These are phyloP conservation scores for Dreissena polymorpha DNA, from an alignment of 1,140 invertebrate genomes.

Conservation along the genomic window DNA sequence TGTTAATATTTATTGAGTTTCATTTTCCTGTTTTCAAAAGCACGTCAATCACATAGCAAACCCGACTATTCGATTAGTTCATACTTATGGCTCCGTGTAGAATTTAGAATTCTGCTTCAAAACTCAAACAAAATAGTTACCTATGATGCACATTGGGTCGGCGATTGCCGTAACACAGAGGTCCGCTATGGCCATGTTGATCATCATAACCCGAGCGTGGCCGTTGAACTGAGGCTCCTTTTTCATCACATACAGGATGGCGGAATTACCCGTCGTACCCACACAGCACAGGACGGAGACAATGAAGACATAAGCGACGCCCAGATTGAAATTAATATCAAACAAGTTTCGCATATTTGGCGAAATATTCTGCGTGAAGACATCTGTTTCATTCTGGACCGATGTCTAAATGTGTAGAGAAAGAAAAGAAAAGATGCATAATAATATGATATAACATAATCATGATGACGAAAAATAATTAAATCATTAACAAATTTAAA, in stretches of 20 bases:
- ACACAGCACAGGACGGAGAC: conserved; percentile 10
- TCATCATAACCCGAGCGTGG: conserved; percentile 43
- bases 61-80: no score
- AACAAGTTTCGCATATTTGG: conserved; percentile 6
- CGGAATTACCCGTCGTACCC: conserved; percentile 2
- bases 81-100: not conserved
- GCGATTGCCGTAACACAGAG: conserved; percentile 58
- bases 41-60: no score
- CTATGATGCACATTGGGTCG: conserved; percentile 62
- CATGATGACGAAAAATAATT: no score
- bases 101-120: not conserved
- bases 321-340: conserved; percentile 27
- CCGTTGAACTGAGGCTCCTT: conserved; percentile 24
- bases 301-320: not conserved
- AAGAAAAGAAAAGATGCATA: no score
- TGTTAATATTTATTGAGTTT: no score
- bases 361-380: no score
- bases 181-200: conserved; percentile 63
- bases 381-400: no score
- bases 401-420: no score
- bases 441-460: no score
- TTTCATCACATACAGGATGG: conserved; percentile 22
- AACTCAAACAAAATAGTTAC: conserved; percentile 23
- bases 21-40: no score
- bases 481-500: no score